Percentiles rank a stretch among this genome's conserved stretches.
Evolutionary conservation across 2,113 vertebrate genomes (phyloP).

Genomic region (Odocoileus virginianus): DNA sequence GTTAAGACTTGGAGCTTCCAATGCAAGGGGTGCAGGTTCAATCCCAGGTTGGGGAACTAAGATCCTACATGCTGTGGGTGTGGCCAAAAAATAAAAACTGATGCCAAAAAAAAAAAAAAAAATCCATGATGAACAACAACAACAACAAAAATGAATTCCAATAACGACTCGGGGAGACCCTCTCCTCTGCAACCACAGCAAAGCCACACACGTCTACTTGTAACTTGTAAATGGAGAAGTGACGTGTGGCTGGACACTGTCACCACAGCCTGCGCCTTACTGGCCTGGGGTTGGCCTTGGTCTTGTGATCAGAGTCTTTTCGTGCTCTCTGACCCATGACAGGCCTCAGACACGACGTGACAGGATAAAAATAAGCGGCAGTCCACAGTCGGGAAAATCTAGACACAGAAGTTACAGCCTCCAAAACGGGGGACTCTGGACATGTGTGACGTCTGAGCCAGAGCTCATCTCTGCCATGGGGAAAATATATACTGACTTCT

Average conservation of each 20-base stretch:
- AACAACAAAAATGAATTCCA: not conserved
- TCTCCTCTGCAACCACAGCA: too few species aligned
- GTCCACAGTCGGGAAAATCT: not conserved
- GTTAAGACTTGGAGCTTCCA: not conserved
- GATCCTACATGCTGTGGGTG: not conserved
- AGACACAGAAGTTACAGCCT: not conserved
- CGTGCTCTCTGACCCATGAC: not conserved
- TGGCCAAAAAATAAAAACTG: not conserved
- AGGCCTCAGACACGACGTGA: not conserved
- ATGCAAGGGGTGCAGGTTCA: not conserved
- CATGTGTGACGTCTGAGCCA: fast-evolving
- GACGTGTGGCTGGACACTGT: fast-evolving
- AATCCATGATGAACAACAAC: not conserved
- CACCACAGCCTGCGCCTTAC: fast-evolving
- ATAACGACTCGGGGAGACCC: fast-evolving
- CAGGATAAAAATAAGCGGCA: not conserved
- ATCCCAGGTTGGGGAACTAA: not conserved
- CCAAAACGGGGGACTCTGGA: not conserved
- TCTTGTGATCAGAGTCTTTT: not conserved
- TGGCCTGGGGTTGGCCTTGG: not conserved
- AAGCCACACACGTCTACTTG: not conserved
- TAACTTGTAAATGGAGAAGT: not conserved
- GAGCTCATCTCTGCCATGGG: fast-evolving
- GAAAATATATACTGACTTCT: not conserved
- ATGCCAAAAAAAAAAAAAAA: not conserved